Conservation (phyloP, 2,797 vertebrate genomes). For the Paguma larvata region DNA sequence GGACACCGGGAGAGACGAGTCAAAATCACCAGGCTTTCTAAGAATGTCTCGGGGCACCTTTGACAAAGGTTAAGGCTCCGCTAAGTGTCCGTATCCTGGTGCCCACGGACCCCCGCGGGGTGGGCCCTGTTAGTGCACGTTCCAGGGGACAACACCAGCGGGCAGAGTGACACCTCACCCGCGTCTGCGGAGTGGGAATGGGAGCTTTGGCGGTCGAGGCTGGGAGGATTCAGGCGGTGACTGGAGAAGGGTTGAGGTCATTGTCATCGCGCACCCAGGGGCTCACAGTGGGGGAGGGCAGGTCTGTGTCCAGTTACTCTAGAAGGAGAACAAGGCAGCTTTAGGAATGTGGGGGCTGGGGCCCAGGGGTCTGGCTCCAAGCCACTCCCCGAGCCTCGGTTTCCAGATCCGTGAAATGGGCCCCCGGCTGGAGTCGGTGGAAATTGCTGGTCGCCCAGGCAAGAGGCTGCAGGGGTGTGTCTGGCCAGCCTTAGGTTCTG, state of each 20-base stretch:
- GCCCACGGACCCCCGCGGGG: no score
- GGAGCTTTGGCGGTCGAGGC: fast-evolving
- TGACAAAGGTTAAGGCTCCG: not conserved
- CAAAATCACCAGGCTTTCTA: constrained; percentile 17
- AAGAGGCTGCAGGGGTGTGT: not conserved
- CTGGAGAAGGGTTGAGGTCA: not conserved
- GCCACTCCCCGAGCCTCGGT: not conserved
- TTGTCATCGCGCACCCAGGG: not conserved
- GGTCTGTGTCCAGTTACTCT: not conserved
- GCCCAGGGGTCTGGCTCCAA: not conserved
- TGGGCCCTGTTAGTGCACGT: not conserved
- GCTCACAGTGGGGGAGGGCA: not conserved
- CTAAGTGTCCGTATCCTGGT: not conserved
- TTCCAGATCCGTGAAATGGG: not conserved
- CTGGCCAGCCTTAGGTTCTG: not conserved
- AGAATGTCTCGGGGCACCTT: not conserved
- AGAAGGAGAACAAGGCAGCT: not conserved
- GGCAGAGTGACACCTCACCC: not conserved
- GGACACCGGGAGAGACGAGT: not conserved
- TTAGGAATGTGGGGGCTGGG: not conserved
- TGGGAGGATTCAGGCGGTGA: not conserved
- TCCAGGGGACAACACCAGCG: no score
- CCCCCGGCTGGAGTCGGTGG: not conserved
- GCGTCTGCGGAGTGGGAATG: not conserved
- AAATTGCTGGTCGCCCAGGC: fast-evolving